Conservation (phyloP, 1,140 invertebrate species). For the Meloidogyne hapla region DNA sequence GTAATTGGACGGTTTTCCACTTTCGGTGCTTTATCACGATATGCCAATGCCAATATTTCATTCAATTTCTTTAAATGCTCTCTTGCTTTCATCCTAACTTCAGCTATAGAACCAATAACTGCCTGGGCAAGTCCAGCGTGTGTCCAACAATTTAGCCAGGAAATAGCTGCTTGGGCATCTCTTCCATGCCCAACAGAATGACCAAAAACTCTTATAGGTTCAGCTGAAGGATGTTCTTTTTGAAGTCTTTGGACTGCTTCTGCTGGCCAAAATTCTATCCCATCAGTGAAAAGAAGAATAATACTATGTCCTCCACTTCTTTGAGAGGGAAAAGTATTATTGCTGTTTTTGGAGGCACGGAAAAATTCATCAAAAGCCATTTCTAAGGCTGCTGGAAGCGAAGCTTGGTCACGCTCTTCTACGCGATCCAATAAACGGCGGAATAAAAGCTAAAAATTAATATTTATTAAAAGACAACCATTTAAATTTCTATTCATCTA, state of each 20-base stretch:
- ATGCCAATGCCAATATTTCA: slow-evolving; percentile 43
- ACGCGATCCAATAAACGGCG: slow-evolving; percentile 52
- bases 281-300: slow-evolving; percentile 61
- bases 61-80: slow-evolving; percentile 40
- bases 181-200: slow-evolving; percentile 62
- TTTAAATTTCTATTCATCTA: too few relatives aligned
- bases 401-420: slow-evolving; percentile 60
- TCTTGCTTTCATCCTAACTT: slow-evolving; percentile 56
- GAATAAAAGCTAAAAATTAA: slow-evolving; percentile 45
- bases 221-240: background rate
- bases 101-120: slow-evolving; percentile 55
- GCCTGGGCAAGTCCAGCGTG: slow-evolving; percentile 30
- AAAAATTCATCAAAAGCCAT: slow-evolving; percentile 50
- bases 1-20: slow-evolving; percentile 44
- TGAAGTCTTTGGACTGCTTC: slow-evolving; percentile 38
- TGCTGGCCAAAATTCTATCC: slow-evolving; percentile 61
- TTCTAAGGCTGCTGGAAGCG: slow-evolving; percentile 57
- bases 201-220: slow-evolving; percentile 56
- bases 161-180: slow-evolving; percentile 47
- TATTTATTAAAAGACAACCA: background rate
- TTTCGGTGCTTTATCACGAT: slow-evolving; percentile 20
- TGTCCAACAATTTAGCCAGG: slow-evolving; percentile 52
- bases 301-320: slow-evolving; percentile 56
- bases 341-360: slow-evolving; percentile 4
- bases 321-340: slow-evolving; percentile 1